A percentile compares a stretch with the other conserved stretches of the same genome.
Evolutionary conservation across 2,888 invertebrate species (phyloP).

Genomic region (Chrysolina haemoptera): DNA sequence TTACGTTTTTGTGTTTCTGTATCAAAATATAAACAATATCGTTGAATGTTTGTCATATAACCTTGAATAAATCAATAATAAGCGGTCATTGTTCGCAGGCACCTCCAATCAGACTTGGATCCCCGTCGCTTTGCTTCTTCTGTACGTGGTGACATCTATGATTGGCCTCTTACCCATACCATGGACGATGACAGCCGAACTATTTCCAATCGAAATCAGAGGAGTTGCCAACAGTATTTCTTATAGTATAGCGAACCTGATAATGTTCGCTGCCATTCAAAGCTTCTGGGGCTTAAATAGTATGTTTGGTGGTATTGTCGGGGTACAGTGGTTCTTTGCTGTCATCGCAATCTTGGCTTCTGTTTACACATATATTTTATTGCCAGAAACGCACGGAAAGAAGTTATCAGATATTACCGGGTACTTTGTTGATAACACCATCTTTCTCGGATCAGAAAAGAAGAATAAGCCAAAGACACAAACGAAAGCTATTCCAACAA

Average conservation of each 20-base stretch:
- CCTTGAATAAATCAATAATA: neutral
- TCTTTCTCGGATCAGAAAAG: constrained; percentile 56
- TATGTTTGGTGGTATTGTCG: constrained; percentile 69
- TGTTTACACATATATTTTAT: constrained; percentile 68
- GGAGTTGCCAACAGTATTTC: constrained; percentile 75
- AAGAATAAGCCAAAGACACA: constrained; percentile 18
- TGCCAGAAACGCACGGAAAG: constrained; percentile 72
- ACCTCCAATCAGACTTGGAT: constrained; percentile 67
- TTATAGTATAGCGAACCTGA: constrained; percentile 73
- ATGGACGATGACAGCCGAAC: constrained; percentile 79
- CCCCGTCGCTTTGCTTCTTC: constrained; percentile 71
- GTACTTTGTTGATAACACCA: constrained; percentile 68
- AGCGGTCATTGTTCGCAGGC: constrained; percentile 51
- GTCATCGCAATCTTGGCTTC: constrained; percentile 68
- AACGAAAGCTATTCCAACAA: constrained; percentile 32
- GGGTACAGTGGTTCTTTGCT: constrained; percentile 74
- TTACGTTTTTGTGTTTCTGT: too few relatives aligned
- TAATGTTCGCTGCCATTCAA: constrained; percentile 75
- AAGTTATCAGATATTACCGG: constrained; percentile 71
- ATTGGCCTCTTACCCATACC: constrained; percentile 75
- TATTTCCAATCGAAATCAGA: constrained; percentile 75
- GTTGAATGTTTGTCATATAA: too few relatives aligned
- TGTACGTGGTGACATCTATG: constrained; percentile 75
- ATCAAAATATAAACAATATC: too few relatives aligned
- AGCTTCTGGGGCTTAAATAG: constrained; percentile 67